Evolutionary conservation across 1,140 invertebrate genomes (phyloP), one percentile per base, ranked within the genome.

Genomic region (Parapsyche elsis): DNA sequence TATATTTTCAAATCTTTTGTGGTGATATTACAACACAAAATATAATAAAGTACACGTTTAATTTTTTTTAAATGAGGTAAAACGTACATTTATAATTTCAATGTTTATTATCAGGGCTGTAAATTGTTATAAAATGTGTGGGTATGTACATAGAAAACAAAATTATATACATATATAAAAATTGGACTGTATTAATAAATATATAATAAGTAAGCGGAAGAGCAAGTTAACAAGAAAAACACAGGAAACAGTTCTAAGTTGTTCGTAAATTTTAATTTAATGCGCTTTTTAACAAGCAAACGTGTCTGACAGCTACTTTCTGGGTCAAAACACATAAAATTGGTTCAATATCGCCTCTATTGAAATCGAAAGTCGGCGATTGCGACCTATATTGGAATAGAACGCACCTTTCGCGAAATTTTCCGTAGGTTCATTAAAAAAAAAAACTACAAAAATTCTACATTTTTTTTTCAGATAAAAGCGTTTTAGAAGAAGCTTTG

Each of bases 401-500:
- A 26, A 23, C n/a, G 49, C 10, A 21, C 16, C 1, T 61, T 61
- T 61, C 16, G 53, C 9, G 16, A 16, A 59, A 59, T 70, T 16
- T 70, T 4, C 24, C 1, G 71, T 19, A 23, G 30, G n/a, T 78
- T 38, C 44, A 21, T 67, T 44, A 7, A n/a, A n/a, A n/a, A n/a
- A n/a, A n/a, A n/a, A n/a, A n/a, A n/a, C n/a, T n/a, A 44, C 23
- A 71, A 26, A 74, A 19, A 24, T 79, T 38, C 30, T 38, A 38
- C 80, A 82, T 83, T 84, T 84, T 84, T 89, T 90, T 30, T n/a
- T n/a, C 87, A 95, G 94, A 93, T 88, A 94, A 93, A 85, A 88
- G 90, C 24, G 90, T 95, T 59, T 85, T 95, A 61, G 90, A 91
- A 73, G 91, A 93, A 83, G 91, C 93, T 1, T 87, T 94, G 21